A percentile compares a stretch with the other conserved stretches of the same genome.
phyloP scores from a whole-genome alignment of 53 echinoderm and acorn worm genomes.

The Crossaster papposus region DNA sequence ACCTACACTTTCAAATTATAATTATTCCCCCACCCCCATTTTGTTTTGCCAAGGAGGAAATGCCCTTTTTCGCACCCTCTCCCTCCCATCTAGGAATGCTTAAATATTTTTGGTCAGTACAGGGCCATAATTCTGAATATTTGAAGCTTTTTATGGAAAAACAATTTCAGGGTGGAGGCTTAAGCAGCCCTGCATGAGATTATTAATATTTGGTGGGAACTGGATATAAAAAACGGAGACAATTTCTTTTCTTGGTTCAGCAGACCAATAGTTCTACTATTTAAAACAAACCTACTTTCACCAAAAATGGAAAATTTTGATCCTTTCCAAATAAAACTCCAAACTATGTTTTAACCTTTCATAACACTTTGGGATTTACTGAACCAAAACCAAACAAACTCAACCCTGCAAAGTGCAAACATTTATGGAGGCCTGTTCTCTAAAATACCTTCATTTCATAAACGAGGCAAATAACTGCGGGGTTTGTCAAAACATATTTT shows the following conservation, averaged over 20 bases:
- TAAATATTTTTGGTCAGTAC: too few species aligned
- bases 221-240: background rate
- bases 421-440: background rate
- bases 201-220: too few species aligned
- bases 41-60: too few species aligned
- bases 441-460: background rate
- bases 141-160: too few species aligned
- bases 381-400: background rate
- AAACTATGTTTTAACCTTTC: background rate
- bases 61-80: too few species aligned
- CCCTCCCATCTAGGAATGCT: too few species aligned
- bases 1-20: too few species aligned
- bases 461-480: background rate
- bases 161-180: too few species aligned
- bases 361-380: background rate
- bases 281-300: background rate
- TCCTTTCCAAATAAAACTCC: background rate
- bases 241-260: background rate
- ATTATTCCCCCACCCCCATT: too few species aligned
- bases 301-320: background rate
- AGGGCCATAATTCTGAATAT: too few species aligned
- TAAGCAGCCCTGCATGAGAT: too few species aligned
- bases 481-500: background rate
- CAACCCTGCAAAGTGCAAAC: background rate
- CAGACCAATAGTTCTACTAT: background rate